Conservation (phyloP, 2,113 vertebrate species). For the Danionella cerebrum region DNA sequence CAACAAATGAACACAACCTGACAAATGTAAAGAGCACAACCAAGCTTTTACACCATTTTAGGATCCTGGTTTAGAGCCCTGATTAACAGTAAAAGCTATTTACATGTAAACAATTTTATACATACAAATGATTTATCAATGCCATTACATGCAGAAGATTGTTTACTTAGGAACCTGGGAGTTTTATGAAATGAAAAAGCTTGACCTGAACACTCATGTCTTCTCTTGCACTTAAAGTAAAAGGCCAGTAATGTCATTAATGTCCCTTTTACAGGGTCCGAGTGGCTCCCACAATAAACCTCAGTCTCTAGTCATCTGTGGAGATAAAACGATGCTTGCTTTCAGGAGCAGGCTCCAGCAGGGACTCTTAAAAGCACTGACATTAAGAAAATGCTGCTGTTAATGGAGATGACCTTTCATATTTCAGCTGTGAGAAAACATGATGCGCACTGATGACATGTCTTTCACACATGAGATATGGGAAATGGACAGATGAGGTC, state of each 20-base stretch:
- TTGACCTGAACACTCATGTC: not conserved
- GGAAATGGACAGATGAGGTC: slow-evolving; percentile 19
- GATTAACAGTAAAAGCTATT: too few relatives aligned
- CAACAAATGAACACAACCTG: too few relatives aligned
- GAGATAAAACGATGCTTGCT: slow-evolving; percentile 19
- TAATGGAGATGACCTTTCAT: slow-evolving; percentile 42
- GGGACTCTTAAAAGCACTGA: slow-evolving; percentile 31
- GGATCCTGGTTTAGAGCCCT: too few relatives aligned
- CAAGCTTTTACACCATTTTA: too few relatives aligned
- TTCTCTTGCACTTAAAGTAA: slow-evolving; percentile 14
- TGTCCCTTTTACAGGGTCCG: not conserved
- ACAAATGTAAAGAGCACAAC: too few relatives aligned
- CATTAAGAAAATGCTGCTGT: slow-evolving; percentile 35
- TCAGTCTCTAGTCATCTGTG: not conserved
- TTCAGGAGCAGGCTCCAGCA: slow-evolving; percentile 8
- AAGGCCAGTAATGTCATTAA: slow-evolving; percentile 19
- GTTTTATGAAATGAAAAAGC: not conserved
- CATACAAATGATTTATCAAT: too few relatives aligned
- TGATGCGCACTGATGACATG: slow-evolving; percentile 10
- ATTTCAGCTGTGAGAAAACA: not conserved
- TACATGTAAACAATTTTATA: too few relatives aligned
- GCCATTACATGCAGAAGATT: not conserved
- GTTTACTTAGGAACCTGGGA: not conserved
- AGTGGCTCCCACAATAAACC: not conserved
- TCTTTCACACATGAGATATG: not conserved